Conservation (phyloP, 2,888 invertebrate genomes). For the Girardia tigrina region DNA sequence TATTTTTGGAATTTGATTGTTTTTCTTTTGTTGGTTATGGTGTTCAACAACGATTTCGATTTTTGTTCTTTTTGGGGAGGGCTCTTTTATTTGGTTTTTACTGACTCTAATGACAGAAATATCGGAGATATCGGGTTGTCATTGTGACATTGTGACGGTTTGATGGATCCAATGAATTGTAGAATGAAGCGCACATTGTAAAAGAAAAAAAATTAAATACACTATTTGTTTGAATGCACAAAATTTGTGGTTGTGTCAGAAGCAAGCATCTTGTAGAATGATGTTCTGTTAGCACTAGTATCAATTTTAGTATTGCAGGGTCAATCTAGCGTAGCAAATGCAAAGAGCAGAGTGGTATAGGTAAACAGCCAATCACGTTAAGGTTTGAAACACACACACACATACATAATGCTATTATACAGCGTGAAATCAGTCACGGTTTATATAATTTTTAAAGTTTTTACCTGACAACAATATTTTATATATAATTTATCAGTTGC, state of each 20-base stretch:
- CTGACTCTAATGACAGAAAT: too few species aligned
- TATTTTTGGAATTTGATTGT: too few species aligned
- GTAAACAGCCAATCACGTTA: slow-evolving; percentile 9
- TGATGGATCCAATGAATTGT: background rate
- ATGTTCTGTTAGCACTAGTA: background rate
- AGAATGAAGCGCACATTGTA: background rate
- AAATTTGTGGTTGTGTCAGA: slow-evolving; percentile 9
- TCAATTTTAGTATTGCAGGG: background rate
- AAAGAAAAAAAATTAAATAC: slow-evolving; percentile 13
- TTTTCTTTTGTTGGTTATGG: too few species aligned
- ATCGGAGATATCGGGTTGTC: too few species aligned
- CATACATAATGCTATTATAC: background rate
- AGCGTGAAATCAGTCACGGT: slow-evolving; percentile 23
- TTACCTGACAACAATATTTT: background rate
- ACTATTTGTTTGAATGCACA: too few species aligned
- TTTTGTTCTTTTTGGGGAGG: too few species aligned
- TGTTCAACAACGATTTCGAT: too few species aligned
- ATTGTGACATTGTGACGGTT: background rate
- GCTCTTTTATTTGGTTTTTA: too few species aligned
- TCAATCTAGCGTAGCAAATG: slow-evolving; percentile 16
- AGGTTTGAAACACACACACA: slow-evolving; percentile 9
- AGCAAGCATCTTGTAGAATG: background rate
- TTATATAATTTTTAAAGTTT: background rate
- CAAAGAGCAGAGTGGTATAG: slow-evolving; percentile 8
- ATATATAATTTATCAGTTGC: background rate